Base-by-base conservation (phyloP, 2,888 invertebrate genomes). In the Diarsia dahlii region DNA sequence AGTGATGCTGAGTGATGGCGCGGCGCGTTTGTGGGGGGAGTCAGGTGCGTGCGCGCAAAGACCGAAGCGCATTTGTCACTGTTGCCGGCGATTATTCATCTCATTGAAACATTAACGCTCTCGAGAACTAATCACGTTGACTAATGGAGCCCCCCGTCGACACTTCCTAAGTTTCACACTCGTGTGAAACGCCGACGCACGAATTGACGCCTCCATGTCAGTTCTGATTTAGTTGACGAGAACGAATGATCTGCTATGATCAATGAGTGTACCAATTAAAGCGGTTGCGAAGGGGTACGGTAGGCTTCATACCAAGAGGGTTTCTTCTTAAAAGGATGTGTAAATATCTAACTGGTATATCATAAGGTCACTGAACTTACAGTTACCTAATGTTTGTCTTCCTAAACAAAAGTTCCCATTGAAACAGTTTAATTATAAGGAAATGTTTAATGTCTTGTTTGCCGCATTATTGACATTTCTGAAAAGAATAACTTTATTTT, bases 91-190 rank as follows among this genome's bases (percentile, higher is more conserved):
- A 96, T 96, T 96, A 96, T 95, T 96, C 96, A 96, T 96, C 95
- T 95, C 95, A 96, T 96, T 96, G 96, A 95, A 95, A 95, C 96
- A 96, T 96, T 96, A 96, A 95, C 94, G 93, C 93, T 92, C 91
- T 91, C 89, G 93, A 93, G 94, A 96, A 95, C 95, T 96, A 96
- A 96, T 96, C 96, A 96, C 93, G 92, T 93, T 95, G 95, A 96
- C 96, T 96, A 96, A 96, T 96, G 96, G 95, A 94, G 91, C 95
- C 96, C 96, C 96, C 96, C 96, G 96, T 96, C 96, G 96, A 91
- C 95, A 95, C 95, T 92, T 94, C 95, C 94, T 94, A 94, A 95
- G 95, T 95, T 95, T 95, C 95, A 95, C 93, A 93, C 93, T 92
- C 90, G 91, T 92, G 92, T 92, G 93, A 92, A 91, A 91, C 85